Evolutionary conservation across 2,113 vertebrate genomes (phyloP), one percentile per base, ranked within the genome.

Genomic region (Hystrix cristata): DNA sequence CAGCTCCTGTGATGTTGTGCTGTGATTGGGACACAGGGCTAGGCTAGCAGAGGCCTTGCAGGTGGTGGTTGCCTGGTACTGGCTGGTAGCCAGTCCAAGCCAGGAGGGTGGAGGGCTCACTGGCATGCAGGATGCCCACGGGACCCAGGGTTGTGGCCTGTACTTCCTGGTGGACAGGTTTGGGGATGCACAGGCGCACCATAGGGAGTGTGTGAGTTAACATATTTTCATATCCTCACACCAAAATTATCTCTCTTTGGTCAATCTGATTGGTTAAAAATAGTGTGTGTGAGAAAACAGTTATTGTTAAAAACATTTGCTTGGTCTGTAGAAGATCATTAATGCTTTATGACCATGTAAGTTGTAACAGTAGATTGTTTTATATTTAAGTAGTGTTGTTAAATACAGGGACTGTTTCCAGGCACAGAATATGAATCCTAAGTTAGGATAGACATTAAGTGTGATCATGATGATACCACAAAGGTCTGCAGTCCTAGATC

Each of bases 311-410:
- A 98, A 97, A 97, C 97, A 97, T 97, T 97, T 89, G 71, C 85
- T 98, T 96, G 97, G 69, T 97, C 97, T 96, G 78, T 59, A 96
- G 74, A 97, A 94, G 93, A 98, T 96, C 95, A 84, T 95, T 91
- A 97, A 97, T 97, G 96, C 97, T 97, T 98, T 97, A 95, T 97
- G 96, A 97, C 98, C 97, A 97, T 97, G 96, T 92, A 97, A 95
- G 94, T 97, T 97, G 89, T 98, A 98, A 98, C 89, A 90, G 96
- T 98, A 96, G 97, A 92, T 98, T 98, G 91, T 34, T 67, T 67
- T 67, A 67, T 67, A 14, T 67, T 29, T 67, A 64, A 64, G 62
- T 64, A 34, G 31, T 97, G 98, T 96, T 97, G 93, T 98, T 98
- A 97, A 96, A 97, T 97, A 97, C 95, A 97, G 97, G 97, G 96